Percentiles rank a stretch among this genome's conserved stretches.
phyloP scores from a whole-genome alignment of 2,888 invertebrate species.

The Idaea aversata region DNA sequence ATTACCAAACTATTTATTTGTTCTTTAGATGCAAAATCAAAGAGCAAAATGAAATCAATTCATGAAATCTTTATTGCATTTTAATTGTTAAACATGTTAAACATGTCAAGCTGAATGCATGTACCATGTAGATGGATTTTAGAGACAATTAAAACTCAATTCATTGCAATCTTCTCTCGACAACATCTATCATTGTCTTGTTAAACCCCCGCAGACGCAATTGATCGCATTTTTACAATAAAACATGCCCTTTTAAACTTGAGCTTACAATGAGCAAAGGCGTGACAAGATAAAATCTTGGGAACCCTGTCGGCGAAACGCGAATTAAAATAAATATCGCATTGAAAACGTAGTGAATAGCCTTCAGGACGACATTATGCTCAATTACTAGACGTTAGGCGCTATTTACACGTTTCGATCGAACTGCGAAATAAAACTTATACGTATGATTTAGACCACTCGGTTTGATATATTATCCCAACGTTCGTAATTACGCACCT shows the following conservation, averaged over 20 bases:
- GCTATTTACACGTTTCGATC: slow-evolving; percentile 56
- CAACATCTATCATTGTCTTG: slow-evolving; percentile 48
- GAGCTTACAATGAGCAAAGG: slow-evolving; percentile 64
- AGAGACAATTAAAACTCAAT: slow-evolving; percentile 18
- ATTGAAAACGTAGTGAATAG: slow-evolving; percentile 70
- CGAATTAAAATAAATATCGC: slow-evolving; percentile 71
- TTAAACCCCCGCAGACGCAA: slow-evolving; percentile 56
- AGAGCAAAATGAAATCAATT: not conserved
- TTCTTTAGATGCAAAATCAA: not conserved
- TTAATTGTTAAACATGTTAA: not conserved
- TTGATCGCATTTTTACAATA: slow-evolving; percentile 57
- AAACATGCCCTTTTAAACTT: slow-evolving; percentile 52
- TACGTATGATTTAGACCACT: slow-evolving; percentile 18
- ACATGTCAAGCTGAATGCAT: not conserved
- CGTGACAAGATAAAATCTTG: slow-evolving; percentile 76
- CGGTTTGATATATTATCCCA: slow-evolving; percentile 55
- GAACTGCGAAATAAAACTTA: slow-evolving; percentile 45
- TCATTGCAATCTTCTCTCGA: slow-evolving; percentile 17
- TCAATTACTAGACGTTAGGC: slow-evolving; percentile 62
- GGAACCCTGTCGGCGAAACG: slow-evolving; percentile 58
- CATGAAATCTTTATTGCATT: not conserved
- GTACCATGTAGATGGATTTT: not conserved
- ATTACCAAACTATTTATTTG: not conserved
- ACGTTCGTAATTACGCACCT: slow-evolving; percentile 60
- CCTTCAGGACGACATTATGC: slow-evolving; percentile 68